phyloP scores from a whole-genome alignment of 2,888 invertebrate species.

The Ligdia adustata region DNA sequence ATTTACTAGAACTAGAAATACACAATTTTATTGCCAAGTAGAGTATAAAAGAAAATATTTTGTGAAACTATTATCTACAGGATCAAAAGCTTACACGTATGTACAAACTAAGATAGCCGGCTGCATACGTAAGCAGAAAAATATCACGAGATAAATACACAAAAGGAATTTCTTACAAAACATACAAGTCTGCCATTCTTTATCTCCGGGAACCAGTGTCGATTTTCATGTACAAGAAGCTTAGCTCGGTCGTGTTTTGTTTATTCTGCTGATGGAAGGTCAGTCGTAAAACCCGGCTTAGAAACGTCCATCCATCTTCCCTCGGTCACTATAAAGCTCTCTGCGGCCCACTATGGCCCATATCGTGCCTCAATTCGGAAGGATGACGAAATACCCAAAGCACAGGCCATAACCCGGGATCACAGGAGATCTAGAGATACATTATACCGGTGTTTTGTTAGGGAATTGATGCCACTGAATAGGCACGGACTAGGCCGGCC shows the following conservation, averaged over 20 bases:
- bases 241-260: conserved; percentile 16
- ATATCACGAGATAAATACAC: too few species aligned
- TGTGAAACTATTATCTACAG: too few species aligned
- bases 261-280: conserved; percentile 23
- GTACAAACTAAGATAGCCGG: too few species aligned
- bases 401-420: conserved; percentile 18
- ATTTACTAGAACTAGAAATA: too few species aligned
- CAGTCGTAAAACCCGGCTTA: conserved; percentile 12
- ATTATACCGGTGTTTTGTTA: conserved; percentile 10
- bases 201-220: conserved; percentile 7
- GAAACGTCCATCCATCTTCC: conserved; percentile 18
- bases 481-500: neutral
- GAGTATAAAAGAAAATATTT: too few species aligned
- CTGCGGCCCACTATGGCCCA: conserved; percentile 7
- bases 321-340: conserved; percentile 9
- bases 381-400: conserved; percentile 24
- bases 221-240: conserved; percentile 1
- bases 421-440: conserved; percentile 13
- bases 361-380: conserved; percentile 17
- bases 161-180: neutral
- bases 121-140: too few species aligned
- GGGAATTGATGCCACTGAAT: conserved; percentile 12
- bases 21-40: too few species aligned
- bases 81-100: too few species aligned
- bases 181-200: neutral